Conservation (phyloP, 2,113 vertebrate species). For the Nothoprocta perdicaria region DNA sequence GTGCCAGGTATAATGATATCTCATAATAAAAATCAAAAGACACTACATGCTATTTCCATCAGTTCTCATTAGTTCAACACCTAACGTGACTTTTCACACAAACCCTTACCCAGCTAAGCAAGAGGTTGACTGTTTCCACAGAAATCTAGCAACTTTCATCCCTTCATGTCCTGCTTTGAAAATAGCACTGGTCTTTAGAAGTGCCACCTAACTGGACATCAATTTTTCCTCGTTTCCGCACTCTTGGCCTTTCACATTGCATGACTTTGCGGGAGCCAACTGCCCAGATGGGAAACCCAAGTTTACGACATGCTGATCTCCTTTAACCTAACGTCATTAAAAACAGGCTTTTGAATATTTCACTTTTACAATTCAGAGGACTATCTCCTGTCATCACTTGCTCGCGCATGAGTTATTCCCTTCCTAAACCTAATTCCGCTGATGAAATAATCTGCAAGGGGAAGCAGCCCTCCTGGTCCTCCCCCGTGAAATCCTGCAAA, state of each 20-base stretch:
- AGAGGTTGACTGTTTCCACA: not conserved
- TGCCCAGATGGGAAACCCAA: not conserved
- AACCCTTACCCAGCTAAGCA: not conserved
- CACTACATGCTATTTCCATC: not conserved
- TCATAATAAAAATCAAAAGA: not conserved
- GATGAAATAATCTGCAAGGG: slow-evolving; percentile 23
- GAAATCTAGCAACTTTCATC: not conserved
- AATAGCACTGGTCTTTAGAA: not conserved
- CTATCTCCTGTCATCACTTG: slow-evolving; percentile 39
- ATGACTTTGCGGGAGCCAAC: not conserved
- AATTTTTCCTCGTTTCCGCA: slow-evolving; percentile 21
- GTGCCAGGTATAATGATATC: not conserved
- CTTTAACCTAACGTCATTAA: not conserved
- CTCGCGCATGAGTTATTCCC: not conserved
- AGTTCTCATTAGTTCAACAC: slow-evolving; percentile 13
- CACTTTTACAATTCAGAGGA: not conserved
- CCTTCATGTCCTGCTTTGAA: slow-evolving; percentile 21
- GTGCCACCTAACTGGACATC: not conserved
- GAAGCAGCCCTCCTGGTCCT: not conserved
- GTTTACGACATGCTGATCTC: not conserved
- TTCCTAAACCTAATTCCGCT: not conserved
- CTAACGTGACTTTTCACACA: slow-evolving; percentile 22
- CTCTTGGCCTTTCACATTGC: not conserved
- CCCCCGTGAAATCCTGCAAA: not conserved
- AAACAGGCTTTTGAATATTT: not conserved